phyloP scores from a whole-genome alignment of 2,113 vertebrate genomes.

The Anthoscopus minutus region DNA sequence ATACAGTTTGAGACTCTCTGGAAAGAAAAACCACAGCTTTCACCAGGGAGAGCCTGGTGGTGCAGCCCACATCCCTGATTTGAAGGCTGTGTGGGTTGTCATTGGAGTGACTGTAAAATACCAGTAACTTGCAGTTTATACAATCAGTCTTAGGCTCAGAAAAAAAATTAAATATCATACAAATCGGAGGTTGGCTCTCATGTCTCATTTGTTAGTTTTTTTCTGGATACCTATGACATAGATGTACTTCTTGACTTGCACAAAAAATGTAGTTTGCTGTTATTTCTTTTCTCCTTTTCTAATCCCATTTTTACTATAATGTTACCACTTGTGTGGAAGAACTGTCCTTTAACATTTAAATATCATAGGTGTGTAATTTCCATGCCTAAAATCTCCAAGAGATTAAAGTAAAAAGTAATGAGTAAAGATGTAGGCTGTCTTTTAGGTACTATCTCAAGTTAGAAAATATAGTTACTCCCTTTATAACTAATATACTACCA shows the following conservation, averaged over 20 bases:
- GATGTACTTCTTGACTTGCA: background rate
- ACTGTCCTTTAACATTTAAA: background rate
- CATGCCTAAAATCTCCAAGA: background rate
- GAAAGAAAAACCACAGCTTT: background rate
- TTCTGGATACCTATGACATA: background rate
- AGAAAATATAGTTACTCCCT: background rate
- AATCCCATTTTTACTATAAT: background rate
- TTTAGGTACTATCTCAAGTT: background rate
- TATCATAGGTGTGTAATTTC: background rate
- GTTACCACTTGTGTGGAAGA: background rate
- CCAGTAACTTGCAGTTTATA: background rate
- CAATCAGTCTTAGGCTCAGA: background rate
- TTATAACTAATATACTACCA: background rate
- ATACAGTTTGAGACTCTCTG: background rate
- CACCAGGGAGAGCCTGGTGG: background rate
- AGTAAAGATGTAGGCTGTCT: background rate
- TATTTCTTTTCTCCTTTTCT: background rate
- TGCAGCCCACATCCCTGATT: fast-evolving
- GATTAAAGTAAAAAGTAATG: background rate
- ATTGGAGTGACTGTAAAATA: background rate
- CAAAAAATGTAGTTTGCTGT: background rate
- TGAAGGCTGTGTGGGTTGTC: background rate
- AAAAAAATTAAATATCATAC: background rate
- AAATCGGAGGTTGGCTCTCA: background rate
- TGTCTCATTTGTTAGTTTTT: background rate